These are phyloP conservation scores for Bos taurus DNA, from an alignment of 2,113 vertebrate genomes.

Conservation along the genomic window DNA sequence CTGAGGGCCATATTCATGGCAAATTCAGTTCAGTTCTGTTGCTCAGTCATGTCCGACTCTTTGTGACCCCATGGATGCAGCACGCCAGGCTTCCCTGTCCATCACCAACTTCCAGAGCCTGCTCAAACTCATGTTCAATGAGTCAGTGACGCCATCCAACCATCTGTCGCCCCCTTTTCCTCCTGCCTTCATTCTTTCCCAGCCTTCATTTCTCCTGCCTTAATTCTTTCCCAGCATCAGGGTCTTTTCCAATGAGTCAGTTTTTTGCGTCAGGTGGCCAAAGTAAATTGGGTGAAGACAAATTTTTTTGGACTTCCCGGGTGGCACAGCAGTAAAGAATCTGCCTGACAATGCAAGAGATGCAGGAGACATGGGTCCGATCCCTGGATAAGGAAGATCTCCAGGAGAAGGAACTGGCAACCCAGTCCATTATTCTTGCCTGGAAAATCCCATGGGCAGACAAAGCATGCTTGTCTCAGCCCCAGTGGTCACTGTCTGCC, in stretches of 20 bases:
- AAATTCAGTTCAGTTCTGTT: not conserved
- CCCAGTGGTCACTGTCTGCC: not conserved
- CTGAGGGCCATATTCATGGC: not conserved
- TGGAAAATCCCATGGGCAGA: not conserved
- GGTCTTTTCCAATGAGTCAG: not conserved
- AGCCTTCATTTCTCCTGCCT: not conserved
- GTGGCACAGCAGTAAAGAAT: fast-evolving
- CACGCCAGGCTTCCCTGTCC: not conserved
- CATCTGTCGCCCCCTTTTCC: not conserved
- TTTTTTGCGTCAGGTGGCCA: not conserved
- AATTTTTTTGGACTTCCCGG: not conserved
- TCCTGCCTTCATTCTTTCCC: not conserved
- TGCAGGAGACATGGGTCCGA: fast-evolving
- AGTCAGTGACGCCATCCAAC: not conserved
- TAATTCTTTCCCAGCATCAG: not conserved
- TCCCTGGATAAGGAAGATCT: not conserved
- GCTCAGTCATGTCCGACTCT: not conserved
- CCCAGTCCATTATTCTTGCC: not conserved
- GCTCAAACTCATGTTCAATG: not conserved
- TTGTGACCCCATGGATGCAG: not conserved
- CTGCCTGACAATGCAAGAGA: not conserved
- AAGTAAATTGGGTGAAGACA: not conserved
- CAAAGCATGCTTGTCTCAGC: not conserved
- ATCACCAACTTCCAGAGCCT: not conserved
- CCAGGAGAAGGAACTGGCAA: not conserved